Evolutionary conservation across 2,888 invertebrate species (phyloP).

Genomic region (Nasonovia ribisnigri): DNA sequence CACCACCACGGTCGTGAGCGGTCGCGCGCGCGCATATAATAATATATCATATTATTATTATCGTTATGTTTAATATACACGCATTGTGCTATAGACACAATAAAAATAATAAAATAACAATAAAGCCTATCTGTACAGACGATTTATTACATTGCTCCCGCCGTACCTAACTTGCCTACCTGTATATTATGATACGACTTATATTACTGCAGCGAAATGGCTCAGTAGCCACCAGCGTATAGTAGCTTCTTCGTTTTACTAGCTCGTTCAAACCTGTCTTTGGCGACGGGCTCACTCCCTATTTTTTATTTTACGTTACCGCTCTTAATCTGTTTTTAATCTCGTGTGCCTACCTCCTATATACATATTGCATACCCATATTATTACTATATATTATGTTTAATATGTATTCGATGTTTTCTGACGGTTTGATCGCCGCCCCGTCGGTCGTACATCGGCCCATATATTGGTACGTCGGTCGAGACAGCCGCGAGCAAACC

Average conservation of each 20-base stretch:
- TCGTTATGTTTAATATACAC: neutral
- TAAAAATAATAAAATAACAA: neutral
- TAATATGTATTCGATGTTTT: neutral
- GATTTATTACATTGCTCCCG: no score
- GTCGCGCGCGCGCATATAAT: neutral
- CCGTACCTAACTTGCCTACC: neutral
- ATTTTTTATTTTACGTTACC: neutral
- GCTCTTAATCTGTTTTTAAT: constrained; percentile 57
- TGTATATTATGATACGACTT: neutral
- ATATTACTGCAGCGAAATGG: neutral
- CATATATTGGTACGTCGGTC: neutral
- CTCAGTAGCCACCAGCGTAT: neutral
- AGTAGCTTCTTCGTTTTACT: neutral
- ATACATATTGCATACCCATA: neutral
- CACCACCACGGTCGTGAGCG: neutral
- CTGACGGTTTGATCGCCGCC: neutral
- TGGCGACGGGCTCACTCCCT: neutral
- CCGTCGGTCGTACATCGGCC: neutral
- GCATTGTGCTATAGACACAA: neutral
- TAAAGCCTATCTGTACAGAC: neutral
- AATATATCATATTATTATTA: neutral
- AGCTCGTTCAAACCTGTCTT: neutral
- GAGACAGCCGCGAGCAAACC: neutral
- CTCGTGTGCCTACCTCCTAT: neutral
- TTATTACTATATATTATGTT: neutral